Percentiles rank a stretch among this genome's conserved stretches.
phyloP scores from a whole-genome alignment of 1,140 invertebrate genomes.

The Drosophila kurseongensis region DNA sequence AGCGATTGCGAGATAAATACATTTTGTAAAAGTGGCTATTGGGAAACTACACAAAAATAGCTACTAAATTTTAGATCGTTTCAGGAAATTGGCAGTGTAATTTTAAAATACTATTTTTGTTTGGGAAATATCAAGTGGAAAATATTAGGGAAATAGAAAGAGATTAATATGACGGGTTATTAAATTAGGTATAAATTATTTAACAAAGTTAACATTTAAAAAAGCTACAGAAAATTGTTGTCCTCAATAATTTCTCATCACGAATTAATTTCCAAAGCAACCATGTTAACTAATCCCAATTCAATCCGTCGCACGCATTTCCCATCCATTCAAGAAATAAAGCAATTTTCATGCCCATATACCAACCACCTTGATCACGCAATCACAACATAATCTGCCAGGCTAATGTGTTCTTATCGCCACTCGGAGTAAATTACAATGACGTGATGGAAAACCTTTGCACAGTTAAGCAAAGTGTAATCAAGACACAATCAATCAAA shows the following conservation, averaged over 20 bases:
- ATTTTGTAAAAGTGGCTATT: neutral
- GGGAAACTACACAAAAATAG: neutral
- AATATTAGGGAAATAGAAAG: too few species aligned
- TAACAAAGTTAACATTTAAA: too few species aligned
- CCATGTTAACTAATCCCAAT: conserved; percentile 1
- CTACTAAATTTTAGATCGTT: neutral
- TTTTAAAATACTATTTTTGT: too few species aligned
- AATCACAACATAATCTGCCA: conserved; percentile 36
- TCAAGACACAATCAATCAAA: conserved; percentile 49
- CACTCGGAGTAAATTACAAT: conserved; percentile 34
- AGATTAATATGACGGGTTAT: too few species aligned
- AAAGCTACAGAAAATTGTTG: too few species aligned
- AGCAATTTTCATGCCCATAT: conserved; percentile 10
- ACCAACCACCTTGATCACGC: conserved; percentile 32
- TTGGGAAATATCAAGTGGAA: too few species aligned
- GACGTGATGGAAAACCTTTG: conserved; percentile 20
- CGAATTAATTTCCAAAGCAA: neutral
- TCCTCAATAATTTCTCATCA: neutral
- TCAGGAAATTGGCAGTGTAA: too few species aligned
- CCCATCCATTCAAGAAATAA: conserved; percentile 7
- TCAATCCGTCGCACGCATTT: conserved; percentile 3
- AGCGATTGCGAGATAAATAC: conserved; percentile 9
- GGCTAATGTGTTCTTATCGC: conserved; percentile 25
- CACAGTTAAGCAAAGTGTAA: conserved; percentile 35
- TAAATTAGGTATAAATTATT: too few species aligned